Conservation (phyloP, 2,113 vertebrate genomes). For the Beaufortia kweichowensis region DNA sequence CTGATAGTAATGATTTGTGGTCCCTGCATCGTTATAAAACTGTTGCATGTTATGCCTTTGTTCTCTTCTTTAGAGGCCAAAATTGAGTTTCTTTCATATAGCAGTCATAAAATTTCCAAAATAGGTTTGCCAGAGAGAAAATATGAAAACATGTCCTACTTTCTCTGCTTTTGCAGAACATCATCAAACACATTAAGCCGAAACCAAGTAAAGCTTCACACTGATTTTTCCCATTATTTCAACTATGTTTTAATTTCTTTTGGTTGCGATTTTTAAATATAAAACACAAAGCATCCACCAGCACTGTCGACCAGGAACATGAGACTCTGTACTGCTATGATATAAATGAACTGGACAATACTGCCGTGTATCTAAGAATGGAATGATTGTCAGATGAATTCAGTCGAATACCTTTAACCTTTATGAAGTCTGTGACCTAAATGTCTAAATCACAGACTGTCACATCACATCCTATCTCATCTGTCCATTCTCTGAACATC, state of each 20-base stretch:
- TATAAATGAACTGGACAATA: background rate
- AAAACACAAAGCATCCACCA: too few relatives aligned
- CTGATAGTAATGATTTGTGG: too few relatives aligned
- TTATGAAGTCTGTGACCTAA: conserved; percentile 30
- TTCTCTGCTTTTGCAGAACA: too few relatives aligned
- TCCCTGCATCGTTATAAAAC: too few relatives aligned
- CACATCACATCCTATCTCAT: conserved; percentile 12
- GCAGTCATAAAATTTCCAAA: too few relatives aligned
- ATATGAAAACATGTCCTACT: too few relatives aligned
- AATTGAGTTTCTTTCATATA: too few relatives aligned
- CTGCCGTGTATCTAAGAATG: background rate
- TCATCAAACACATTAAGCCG: too few relatives aligned
- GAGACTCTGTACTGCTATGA: background rate
- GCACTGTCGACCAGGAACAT: background rate
- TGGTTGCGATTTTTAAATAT: background rate
- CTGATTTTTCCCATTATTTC: background rate
- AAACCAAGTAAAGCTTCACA: too few relatives aligned
- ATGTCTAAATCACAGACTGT: conserved; percentile 16
- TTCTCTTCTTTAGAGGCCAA: too few relatives aligned
- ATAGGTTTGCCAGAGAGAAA: too few relatives aligned
- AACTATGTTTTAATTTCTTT: background rate
- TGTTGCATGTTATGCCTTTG: too few relatives aligned
- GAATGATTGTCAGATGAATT: background rate
- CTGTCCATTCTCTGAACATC: background rate
- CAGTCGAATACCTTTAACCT: background rate